Conservation (phyloP, 23 tunicate genomes). For the Ciona savignyi region DNA sequence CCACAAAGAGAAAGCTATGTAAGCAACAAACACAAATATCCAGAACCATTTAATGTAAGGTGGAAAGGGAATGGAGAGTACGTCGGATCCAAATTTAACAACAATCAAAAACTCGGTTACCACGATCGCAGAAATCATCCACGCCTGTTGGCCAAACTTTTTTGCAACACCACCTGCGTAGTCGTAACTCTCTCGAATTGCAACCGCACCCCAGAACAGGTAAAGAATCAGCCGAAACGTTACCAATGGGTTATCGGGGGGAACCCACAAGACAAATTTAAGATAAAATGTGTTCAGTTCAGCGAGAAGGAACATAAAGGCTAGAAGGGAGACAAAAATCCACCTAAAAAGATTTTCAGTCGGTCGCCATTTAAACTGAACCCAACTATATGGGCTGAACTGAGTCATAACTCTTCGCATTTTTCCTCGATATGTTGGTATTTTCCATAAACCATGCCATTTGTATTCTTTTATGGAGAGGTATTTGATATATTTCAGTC, state of each 20-base stretch:
- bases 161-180: conserved; percentile 41
- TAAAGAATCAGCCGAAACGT: conserved; percentile 40
- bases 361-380: conserved; percentile 81
- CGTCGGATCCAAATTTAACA: conserved; percentile 79
- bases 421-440: conserved; percentile 72
- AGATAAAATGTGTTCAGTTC: conserved; percentile 92
- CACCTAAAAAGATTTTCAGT: conserved; percentile 75
- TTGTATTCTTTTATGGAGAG: conserved; percentile 78
- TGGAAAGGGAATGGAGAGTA: conserved; percentile 72
- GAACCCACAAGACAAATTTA: conserved; percentile 94
- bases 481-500: conserved; percentile 48
- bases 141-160: conserved; percentile 85
- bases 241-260: conserved; percentile 83
- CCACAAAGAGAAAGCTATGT: conserved; percentile 72
- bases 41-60: conserved; percentile 66
- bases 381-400: conserved; percentile 96
- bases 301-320: conserved; percentile 72
- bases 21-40: conserved; percentile 34
- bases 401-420: conserved; percentile 82
- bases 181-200: conserved; percentile 87
- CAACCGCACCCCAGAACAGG: conserved; percentile 75
- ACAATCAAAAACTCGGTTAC: conserved; percentile 79
- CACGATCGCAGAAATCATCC: conserved; percentile 62
- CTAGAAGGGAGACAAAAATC: conserved; percentile 63
- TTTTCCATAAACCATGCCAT: conserved; percentile 83